Evolutionary conservation across 2,797 vertebrate species (phyloP).

Genomic region (Fistularia commersonii): DNA sequence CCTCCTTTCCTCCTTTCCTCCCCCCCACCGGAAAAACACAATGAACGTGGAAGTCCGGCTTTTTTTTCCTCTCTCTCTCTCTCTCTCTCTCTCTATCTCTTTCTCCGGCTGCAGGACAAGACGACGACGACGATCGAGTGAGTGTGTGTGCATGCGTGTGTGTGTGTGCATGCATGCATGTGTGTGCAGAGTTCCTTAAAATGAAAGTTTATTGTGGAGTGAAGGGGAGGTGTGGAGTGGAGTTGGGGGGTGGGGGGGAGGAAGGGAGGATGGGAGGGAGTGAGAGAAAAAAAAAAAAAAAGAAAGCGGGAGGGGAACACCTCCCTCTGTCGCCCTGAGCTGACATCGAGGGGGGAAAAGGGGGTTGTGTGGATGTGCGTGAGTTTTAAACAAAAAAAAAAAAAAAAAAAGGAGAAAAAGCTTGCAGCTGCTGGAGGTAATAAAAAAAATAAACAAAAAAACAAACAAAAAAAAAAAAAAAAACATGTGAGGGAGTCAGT

Average conservation of each 20-base stretch:
- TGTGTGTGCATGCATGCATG: conserved; percentile 1
- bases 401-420: too few species aligned
- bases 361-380: too few species aligned
- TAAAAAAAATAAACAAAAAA: too few species aligned
- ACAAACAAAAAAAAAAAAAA: too few species aligned
- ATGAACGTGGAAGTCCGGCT: too few species aligned
- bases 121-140: conserved; percentile 28
- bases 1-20: conserved; percentile 14
- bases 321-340: conserved; percentile 73
- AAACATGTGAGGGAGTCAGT: too few species aligned
- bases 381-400: too few species aligned
- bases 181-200: conserved; percentile 48
- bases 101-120: conserved; percentile 28
- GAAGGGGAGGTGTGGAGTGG: conserved; percentile 53
- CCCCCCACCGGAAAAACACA: too few species aligned
- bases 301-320: conserved; percentile 44
- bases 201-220: conserved; percentile 67
- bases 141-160: conserved; percentile 1
- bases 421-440: too few species aligned
- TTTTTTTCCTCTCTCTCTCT: too few species aligned
- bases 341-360: neutral
- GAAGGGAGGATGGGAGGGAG: too few species aligned
- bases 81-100: conserved; percentile 21
- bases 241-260: conserved; percentile 38
- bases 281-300: too few species aligned